These are phyloP conservation scores for Acanthornis magna DNA, from an alignment of 2,797 vertebrate genomes.

Conservation along the genomic window DNA sequence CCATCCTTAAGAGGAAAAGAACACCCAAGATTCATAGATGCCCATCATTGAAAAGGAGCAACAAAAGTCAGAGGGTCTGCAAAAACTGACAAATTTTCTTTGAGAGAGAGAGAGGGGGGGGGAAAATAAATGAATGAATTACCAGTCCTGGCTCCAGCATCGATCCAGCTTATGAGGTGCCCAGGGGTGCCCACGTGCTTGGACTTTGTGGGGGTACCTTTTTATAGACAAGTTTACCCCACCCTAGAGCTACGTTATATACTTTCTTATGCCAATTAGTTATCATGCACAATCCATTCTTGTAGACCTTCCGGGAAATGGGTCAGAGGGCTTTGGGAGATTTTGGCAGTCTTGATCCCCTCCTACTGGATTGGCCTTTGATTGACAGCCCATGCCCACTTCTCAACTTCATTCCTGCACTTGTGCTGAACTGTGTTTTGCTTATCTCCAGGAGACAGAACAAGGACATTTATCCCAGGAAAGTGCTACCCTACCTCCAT, in stretches of 20 bases:
- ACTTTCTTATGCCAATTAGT: not conserved
- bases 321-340: not conserved
- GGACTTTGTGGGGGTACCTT: not conserved
- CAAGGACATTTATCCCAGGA: not conserved
- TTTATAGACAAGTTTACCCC: not conserved
- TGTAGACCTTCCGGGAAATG: not conserved
- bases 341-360: not conserved
- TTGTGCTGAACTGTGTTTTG: not conserved
- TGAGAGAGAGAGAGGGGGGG: not conserved
- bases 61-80: not conserved
- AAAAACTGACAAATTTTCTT: not conserved
- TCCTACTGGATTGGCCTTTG: not conserved
- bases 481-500: not conserved
- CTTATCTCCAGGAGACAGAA: not conserved
- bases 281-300: not conserved
- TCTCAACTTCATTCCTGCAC: not conserved
- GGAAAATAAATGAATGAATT: not conserved
- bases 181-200: too few relatives aligned
- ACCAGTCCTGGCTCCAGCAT: not conserved
- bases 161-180: not conserved
- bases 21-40: not conserved
- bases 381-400: not conserved
- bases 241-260: not conserved
- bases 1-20: not conserved
- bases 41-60: not conserved